These are phyloP conservation scores for Barypeithes pellucidus DNA, from an alignment of 2,888 invertebrate genomes.

Conservation along the genomic window DNA sequence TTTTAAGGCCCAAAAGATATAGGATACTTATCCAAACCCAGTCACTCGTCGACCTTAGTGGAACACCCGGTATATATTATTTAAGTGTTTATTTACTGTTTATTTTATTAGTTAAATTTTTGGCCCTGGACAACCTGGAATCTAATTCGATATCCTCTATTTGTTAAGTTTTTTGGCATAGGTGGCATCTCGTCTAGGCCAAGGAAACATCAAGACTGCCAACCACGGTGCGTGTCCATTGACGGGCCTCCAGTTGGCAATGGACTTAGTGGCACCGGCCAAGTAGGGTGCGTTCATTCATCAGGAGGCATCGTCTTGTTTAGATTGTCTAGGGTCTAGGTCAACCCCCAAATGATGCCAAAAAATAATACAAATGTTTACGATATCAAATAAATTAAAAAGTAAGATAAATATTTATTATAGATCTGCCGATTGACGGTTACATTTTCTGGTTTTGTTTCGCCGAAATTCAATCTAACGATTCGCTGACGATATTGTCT, in stretches of 20 bases:
- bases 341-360: slow-evolving; percentile 40
- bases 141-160: slow-evolving; percentile 15
- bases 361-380: slow-evolving; percentile 32
- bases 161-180: slow-evolving; percentile 24
- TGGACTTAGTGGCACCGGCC: slow-evolving; percentile 63
- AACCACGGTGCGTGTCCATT: slow-evolving; percentile 50
- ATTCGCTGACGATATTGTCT: too few species aligned
- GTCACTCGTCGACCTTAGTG: too few species aligned
- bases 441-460: too few species aligned
- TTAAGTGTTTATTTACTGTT: too few species aligned
- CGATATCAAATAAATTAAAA: slow-evolving; percentile 29
- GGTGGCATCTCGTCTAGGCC: slow-evolving; percentile 31
- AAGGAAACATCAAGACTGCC: slow-evolving; percentile 43
- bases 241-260: slow-evolving; percentile 67
- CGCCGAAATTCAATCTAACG: too few species aligned
- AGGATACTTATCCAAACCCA: too few species aligned
- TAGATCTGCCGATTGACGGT: too few species aligned
- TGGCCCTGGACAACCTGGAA: background rate
- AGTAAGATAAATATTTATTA: too few species aligned
- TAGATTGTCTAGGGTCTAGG: slow-evolving; percentile 52
- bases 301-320: slow-evolving; percentile 16
- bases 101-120: background rate
- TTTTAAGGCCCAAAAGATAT: too few species aligned
- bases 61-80: too few species aligned
- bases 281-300: slow-evolving; percentile 58